phyloP scores from a whole-genome alignment of 2,113 vertebrate genomes.

The Peucedramus taeniatus region DNA sequence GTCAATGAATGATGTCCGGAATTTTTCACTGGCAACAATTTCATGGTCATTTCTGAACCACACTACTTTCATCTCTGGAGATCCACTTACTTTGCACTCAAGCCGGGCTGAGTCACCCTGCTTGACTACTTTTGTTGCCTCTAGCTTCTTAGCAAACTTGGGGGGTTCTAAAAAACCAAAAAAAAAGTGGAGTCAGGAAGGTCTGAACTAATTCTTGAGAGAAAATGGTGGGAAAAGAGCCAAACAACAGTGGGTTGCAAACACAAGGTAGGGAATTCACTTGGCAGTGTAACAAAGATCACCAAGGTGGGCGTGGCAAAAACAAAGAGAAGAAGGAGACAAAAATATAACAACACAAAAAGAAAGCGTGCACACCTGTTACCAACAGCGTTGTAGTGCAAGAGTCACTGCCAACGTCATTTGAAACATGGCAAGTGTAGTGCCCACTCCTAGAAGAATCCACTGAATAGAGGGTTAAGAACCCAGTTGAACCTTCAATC shows the following conservation, averaged over 20 bases:
- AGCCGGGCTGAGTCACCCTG: conserved; percentile 82
- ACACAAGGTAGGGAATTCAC: background rate
- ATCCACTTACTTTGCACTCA: conserved; percentile 93
- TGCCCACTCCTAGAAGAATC: conserved; percentile 83
- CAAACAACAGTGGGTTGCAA: background rate
- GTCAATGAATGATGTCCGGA: conserved; percentile 86
- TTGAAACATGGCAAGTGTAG: conserved; percentile 94
- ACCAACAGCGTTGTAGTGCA: conserved; percentile 85
- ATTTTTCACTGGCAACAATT: conserved; percentile 82
- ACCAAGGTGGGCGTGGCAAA: conserved; percentile 23
- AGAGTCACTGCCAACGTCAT: conserved; percentile 92
- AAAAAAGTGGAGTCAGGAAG: conserved; percentile 33
- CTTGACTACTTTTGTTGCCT: conserved; percentile 86
- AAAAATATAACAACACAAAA: conserved; percentile 11
- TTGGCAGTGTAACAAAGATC: background rate
- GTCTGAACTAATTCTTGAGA: background rate
- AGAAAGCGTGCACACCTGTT: conserved; percentile 80
- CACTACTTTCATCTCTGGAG: conserved; percentile 84
- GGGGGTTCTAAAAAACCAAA: conserved; percentile 91
- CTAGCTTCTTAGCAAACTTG: conserved; percentile 92
- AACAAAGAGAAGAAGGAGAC: background rate
- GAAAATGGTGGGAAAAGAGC: background rate
- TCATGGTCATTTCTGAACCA: conserved; percentile 95
- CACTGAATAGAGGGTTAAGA: conserved; percentile 92
- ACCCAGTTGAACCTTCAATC: conserved; percentile 84